phyloP scores from a whole-genome alignment of 2,888 invertebrate genomes.

The Acleris cristana region DNA sequence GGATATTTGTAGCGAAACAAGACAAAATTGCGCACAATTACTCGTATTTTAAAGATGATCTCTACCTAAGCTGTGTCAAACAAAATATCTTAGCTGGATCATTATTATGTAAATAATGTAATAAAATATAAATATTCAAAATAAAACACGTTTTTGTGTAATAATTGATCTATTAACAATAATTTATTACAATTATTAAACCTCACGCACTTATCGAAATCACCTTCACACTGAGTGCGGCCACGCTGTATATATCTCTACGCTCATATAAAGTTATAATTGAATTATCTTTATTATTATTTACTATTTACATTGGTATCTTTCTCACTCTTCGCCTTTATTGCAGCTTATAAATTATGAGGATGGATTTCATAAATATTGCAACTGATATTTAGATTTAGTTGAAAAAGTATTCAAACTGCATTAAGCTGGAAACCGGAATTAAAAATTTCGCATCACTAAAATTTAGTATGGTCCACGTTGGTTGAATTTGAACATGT shows the following conservation, averaged over 20 bases:
- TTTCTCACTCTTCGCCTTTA: conserved; percentile 43
- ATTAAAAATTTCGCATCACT: neutral
- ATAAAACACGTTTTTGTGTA: conserved; percentile 58
- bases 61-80: neutral
- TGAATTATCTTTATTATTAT: conserved; percentile 54
- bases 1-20: too few relatives aligned
- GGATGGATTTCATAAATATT: conserved; percentile 20
- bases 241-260: conserved; percentile 51
- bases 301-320: conserved; percentile 71
- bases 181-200: conserved; percentile 78
- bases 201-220: conserved; percentile 70
- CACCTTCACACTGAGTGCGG: conserved; percentile 65
- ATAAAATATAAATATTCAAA: conserved; percentile 36
- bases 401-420: neutral
- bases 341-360: conserved; percentile 37
- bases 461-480: neutral
- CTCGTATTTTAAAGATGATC: neutral
- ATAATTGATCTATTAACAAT: conserved; percentile 82
- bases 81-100: neutral
- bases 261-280: conserved; percentile 58
- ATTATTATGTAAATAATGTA: conserved; percentile 13
- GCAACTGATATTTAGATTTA: conserved; percentile 4
- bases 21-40: too few relatives aligned
- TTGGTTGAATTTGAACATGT: neutral
- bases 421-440: neutral